Base-by-base conservation (phyloP, 2,888 invertebrate species). In the Pseudococcus jackbeardsleyi region DNA sequence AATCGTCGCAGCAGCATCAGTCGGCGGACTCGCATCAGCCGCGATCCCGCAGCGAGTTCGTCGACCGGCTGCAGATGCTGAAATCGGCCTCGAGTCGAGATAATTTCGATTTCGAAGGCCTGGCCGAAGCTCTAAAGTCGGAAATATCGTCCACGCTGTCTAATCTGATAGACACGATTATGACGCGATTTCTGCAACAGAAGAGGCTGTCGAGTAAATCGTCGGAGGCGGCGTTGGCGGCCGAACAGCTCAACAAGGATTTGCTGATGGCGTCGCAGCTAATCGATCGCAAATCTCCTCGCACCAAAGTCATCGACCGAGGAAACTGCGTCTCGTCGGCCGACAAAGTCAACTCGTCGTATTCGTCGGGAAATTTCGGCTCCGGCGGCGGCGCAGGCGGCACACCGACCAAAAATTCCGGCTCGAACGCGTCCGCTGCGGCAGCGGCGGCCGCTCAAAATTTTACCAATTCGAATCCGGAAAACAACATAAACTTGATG, bases 81-180 rank as follows among this genome's bases (percentile, higher is more conserved):
- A 93, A 96, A 64, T 22, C 22, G 1, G 39, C 8, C 15, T 42
- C 88, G 33, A 17, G 12, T 89, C 94, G 95, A 9, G 39, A 79
- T 33, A 33, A 48, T n/a, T 79, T 88, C n/a, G 98, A 98, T 91
- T 93, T 98, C 11, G 96, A 97, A 91, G 96, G 96, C 88, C 93
- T 99, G 86, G 97, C 97, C n/a, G 97, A 97, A 91, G 95, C 96
- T 88, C 93, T 99, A 7, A 98, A 98, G 92, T 95, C 94, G 86
- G 98, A 98, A 93, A 96, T 98, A 90, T 95, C 96, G 39, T 94
- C 96, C 59, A 96, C 96, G 0, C 92, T 98, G 79, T 95, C 96
- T 22, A 96, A 95, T 90, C 93, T 97, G 79, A 96, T 98, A 90
- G 98, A 98, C 92, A 96, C 96, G 33, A 96, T 98, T 89, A 94